Evolutionary conservation across 1,140 invertebrate genomes (phyloP), one percentile per base, ranked within the genome.

Genomic region (Ptiloglossa arizonensis): DNA sequence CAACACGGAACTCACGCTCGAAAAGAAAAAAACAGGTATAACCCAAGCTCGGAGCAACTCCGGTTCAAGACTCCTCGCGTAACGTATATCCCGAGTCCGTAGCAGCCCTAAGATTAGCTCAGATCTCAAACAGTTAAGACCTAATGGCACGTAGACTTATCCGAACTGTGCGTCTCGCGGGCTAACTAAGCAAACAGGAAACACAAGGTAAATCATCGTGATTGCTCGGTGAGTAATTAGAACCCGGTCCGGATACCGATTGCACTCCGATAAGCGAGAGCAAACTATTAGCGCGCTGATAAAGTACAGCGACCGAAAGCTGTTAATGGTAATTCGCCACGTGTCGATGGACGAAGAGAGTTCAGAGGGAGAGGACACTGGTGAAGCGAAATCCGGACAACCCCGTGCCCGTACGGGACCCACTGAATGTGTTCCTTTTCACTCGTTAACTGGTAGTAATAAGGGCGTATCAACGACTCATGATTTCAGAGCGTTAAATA

Each of bases 361-460:
- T 52, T 19, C 22, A 2, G 11, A 11, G 38, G 41, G 41, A 41
- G 41, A 11, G 11, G 9, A 11, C 2, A 35, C 9, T 35, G 35
- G 35, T 35, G 2, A 8, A 50, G 50, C 22, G n/a, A 52, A 52
- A 22, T 24, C n/a, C n/a, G 5, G 19, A n/a, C 17, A 11, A 32
- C 44, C 19, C 44, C 11, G 6, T 50, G 19, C 24, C 46, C 27
- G 24, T 5, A 6, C 38, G 24, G n/a, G n/a, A 24, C n/a, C n/a
- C n/a, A n/a, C n/a, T n/a, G 38, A 29, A 29, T 52, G 50, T 22
- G 13, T 68, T 54, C 29, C 50, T 54, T 74, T 74, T 35, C 35
- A 52, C n/a, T 56, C 38, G 5, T 67, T 74, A 64, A 73, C 59
- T 15, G 70, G 59, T 63, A 41, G 70, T 73, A 69, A 70, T 70